Conservation (phyloP, 2,888 invertebrate genomes). For the Drosophila greeni region DNA sequence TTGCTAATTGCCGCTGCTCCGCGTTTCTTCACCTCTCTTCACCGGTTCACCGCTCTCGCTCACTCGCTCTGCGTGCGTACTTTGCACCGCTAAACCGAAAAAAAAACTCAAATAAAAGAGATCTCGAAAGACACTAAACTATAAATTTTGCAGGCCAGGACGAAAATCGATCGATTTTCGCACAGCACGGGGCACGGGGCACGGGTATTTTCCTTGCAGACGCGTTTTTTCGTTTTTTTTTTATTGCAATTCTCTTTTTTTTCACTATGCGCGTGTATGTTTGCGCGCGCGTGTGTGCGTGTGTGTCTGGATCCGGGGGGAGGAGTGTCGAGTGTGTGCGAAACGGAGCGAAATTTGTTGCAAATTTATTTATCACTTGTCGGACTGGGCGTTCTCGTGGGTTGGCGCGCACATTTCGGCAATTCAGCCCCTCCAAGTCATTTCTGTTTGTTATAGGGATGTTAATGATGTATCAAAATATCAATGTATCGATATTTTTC, state of each 20-base stretch:
- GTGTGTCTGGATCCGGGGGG: constrained; percentile 5
- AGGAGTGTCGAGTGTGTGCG: background rate
- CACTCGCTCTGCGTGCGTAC: constrained; percentile 17
- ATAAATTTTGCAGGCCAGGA: constrained; percentile 7
- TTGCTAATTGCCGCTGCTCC: constrained; percentile 26
- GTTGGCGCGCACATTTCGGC: constrained; percentile 33
- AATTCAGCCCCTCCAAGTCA: constrained; percentile 8
- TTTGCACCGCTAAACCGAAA: constrained; percentile 26
- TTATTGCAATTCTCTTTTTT: constrained; percentile 19
- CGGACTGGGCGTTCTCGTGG: constrained; percentile 23
- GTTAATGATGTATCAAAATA: background rate
- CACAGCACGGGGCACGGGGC: constrained; percentile 16
- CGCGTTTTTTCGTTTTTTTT: constrained; percentile 14
- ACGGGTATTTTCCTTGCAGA: constrained; percentile 14
- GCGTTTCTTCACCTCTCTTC: constrained; percentile 16
- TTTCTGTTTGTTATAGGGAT: constrained; percentile 8
- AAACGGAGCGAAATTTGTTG: constrained; percentile 12
- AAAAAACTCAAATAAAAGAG: constrained; percentile 7
- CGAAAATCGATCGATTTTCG: constrained; percentile 40
- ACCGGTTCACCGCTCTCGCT: constrained; percentile 34
- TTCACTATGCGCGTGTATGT: constrained; percentile 14
- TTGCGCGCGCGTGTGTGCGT: constrained; percentile 7
- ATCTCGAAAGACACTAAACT: constrained; percentile 4
- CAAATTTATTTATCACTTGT: constrained; percentile 12
- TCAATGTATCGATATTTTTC: background rate